phyloP scores from a whole-genome alignment of 2,888 invertebrate genomes.

The Apodemia zela region DNA sequence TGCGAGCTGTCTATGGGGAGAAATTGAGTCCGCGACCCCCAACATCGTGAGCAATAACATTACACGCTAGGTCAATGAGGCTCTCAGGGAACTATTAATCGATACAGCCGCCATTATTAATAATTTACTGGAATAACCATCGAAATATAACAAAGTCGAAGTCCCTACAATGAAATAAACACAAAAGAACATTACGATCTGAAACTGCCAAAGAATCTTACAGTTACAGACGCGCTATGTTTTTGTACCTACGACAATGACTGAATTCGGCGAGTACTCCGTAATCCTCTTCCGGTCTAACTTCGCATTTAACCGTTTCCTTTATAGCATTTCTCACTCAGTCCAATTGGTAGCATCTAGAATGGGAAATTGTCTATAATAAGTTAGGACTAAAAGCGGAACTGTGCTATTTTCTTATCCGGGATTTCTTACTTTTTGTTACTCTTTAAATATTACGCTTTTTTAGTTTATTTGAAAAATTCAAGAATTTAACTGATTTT shows the following conservation, averaged over 20 bases:
- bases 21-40: constrained; percentile 8
- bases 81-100: constrained; percentile 8
- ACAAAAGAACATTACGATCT: constrained; percentile 55
- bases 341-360: constrained; percentile 55
- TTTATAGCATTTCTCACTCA: constrained; percentile 67
- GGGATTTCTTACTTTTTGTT: constrained; percentile 45
- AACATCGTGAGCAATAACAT: constrained; percentile 12
- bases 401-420: constrained; percentile 53
- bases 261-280: constrained; percentile 37
- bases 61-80: constrained; percentile 13
- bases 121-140: constrained; percentile 18
- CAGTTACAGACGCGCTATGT: constrained; percentile 38
- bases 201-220: constrained; percentile 51
- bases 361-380: constrained; percentile 65
- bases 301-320: constrained; percentile 57
- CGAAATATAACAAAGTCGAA: constrained; percentile 18
- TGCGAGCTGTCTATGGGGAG: background rate
- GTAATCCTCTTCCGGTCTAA: constrained; percentile 47
- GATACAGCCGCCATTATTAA: constrained; percentile 8
- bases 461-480: constrained; percentile 33
- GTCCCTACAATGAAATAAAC: constrained; percentile 30
- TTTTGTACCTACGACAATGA: constrained; percentile 43
- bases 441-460: constrained; percentile 52
- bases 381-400: constrained; percentile 58
- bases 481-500: background rate